Conservation (phyloP, 2,797 vertebrate species). For the Cyprinodon diabolis region DNA sequence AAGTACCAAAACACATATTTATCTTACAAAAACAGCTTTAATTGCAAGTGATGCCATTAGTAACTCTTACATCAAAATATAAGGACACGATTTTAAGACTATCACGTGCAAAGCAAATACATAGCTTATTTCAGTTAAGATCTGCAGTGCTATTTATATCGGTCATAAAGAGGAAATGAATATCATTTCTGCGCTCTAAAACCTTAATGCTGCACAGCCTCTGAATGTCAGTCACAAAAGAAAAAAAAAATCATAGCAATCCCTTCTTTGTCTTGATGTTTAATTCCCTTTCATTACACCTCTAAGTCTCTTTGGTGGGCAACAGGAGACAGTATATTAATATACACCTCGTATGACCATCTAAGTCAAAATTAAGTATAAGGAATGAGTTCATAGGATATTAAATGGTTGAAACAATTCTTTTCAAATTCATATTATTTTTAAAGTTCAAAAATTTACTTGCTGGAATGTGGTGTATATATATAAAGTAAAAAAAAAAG, state of each 20-base stretch:
- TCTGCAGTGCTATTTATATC: conserved; percentile 51
- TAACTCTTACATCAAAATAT: conserved; percentile 72
- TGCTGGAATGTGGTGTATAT: conserved; percentile 21
- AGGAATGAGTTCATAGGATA: conserved; percentile 39
- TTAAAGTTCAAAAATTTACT: conserved; percentile 27
- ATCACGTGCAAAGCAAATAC: conserved; percentile 77
- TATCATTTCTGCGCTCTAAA: conserved; percentile 62
- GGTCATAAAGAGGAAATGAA: conserved; percentile 69
- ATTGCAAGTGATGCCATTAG: conserved; percentile 77
- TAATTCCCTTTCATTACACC: conserved; percentile 26
- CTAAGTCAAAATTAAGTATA: conserved; percentile 29
- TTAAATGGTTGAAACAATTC: conserved; percentile 46
- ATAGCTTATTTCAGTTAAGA: conserved; percentile 60
- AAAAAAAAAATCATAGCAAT: conserved; percentile 34
- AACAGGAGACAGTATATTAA: conserved; percentile 30
- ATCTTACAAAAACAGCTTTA: conserved; percentile 73
- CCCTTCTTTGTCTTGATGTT: conserved; percentile 19
- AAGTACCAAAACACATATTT: conserved; percentile 25
- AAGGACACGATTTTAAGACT: conserved; percentile 65
- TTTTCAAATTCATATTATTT: conserved; percentile 7
- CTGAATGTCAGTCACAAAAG: conserved; percentile 60
- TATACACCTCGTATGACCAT: conserved; percentile 37
- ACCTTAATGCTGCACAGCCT: conserved; percentile 41
- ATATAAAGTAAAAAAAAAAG: conserved; percentile 13
- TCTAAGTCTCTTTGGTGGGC: conserved; percentile 47